These are phyloP conservation scores for Atrichornis clamosus DNA, from an alignment of 2,113 vertebrate species.

Conservation along the genomic window DNA sequence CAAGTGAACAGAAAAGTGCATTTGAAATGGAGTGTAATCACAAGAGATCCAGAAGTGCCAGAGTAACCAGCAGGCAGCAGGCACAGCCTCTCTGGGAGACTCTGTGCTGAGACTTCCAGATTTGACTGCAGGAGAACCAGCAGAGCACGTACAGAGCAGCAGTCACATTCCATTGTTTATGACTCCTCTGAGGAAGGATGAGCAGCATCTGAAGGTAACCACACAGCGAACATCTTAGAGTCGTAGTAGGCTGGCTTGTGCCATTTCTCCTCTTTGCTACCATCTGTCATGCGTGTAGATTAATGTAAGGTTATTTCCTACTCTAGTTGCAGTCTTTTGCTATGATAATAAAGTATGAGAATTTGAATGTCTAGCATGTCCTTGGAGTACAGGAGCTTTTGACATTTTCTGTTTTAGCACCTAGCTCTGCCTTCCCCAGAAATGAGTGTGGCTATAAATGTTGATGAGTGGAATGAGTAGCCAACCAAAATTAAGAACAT, in stretches of 20 bases:
- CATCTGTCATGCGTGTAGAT: background rate
- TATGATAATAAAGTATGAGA: conserved; percentile 51
- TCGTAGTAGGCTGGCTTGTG: background rate
- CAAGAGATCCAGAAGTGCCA: background rate
- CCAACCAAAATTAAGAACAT: conserved; percentile 48
- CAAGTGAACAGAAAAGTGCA: background rate
- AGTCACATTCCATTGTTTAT: background rate
- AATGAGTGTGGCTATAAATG: conserved; percentile 33
- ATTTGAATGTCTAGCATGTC: conserved; percentile 37
- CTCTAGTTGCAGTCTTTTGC: conserved; percentile 11
- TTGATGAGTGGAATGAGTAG: background rate
- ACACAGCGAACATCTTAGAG: background rate
- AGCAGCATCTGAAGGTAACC: background rate
- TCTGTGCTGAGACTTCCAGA: background rate
- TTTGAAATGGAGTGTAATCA: background rate
- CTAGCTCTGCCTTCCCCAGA: background rate
- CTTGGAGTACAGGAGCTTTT: conserved; percentile 29
- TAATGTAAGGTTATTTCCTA: conserved; percentile 37
- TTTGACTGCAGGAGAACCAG: background rate
- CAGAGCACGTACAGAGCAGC: rapidly evolving
- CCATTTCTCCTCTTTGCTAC: conserved; percentile 3
- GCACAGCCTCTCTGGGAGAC: rapidly evolving
- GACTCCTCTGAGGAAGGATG: background rate
- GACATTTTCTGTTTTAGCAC: conserved; percentile 60
- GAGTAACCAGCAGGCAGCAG: background rate